Base-by-base conservation (phyloP, 2,797 vertebrate genomes). In the Enteromius paludinosus region DNA sequence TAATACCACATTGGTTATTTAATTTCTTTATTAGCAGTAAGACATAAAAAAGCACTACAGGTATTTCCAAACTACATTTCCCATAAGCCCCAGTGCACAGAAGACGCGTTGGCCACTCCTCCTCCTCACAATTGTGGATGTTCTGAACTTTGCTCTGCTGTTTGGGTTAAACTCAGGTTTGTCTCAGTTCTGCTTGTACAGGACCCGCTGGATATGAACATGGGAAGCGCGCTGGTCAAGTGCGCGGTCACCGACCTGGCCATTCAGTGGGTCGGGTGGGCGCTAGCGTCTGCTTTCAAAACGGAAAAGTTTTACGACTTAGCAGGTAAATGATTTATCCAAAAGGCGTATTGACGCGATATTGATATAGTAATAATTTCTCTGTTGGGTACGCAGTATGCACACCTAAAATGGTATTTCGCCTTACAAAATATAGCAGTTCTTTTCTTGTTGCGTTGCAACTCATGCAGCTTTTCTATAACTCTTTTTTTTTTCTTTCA, bases 241-340 rank as follows among this genome's bases (percentile, higher is more conserved):
- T 96, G 93, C 45, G 94, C 93, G 18, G 79, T 66, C 28, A 61
- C 89, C 0, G 93, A 95, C 84, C 72, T 96, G 43, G 87, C 79
- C 20, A 85, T 96, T 81, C 95, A 96, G 81, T 96, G 95, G 95
- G 68, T 86, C 23, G 89, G 94, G 20, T 95, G 95, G 95, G 91
- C 88, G 11, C 23, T 91, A 38, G 93, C 94, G 0, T 90, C 94
- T 1, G 88, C 93, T 2, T 43, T 95, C 77, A 91, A 77, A 62
- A 96, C 94, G 8, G 95, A 96, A 86, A 95, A 91, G 91, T 96
- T 96, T 83, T 95, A 93, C 72, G 94, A 96, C 47, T 81, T 95
- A 64, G 94, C 95, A 91, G 94, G 95, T 96, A 94, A 93, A 86
- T 52, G 5, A 83, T 83, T 83, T 69, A 76, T 76, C 8, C 15